Evolutionary conservation across 1,140 invertebrate species (phyloP), one percentile per base, ranked within the genome.

Genomic region (Elymnias hypermnestra): DNA sequence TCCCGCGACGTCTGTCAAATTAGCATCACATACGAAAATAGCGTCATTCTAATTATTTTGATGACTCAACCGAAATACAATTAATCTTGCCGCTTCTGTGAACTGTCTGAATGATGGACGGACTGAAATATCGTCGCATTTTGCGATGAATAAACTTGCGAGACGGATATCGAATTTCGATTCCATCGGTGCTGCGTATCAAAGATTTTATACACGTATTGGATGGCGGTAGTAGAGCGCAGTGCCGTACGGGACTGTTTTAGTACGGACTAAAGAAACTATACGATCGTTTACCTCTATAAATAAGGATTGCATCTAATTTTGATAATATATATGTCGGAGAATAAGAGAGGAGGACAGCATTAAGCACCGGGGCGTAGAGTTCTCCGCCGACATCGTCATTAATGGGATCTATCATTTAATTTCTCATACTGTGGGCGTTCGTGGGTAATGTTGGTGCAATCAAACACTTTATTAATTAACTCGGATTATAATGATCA

Each of bases 31-130:
- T 76, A 82, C 78, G 64, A 76, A 76, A 85, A 85, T 85, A 85
- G 76, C 82, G 70, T 79, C 73, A 85, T 85, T 85, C 78, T 85
- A 85, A 85, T 85, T 85, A 85, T 85, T 85, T 85, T 85, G 82
- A 85, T 85, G 78, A 85, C 75, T 85, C 82, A 83, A 82, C 66
- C 68, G 73, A 74, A 81, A 83, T 83, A 85, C 82, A 85, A 85
- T 85, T 82, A 85, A 85, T 85, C 78, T 85, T 81, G 72, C 72
- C 65, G 75, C 60, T 85, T 85, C 82, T 78, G 73, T 82, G 82
- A 85, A 85, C 81, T 85, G 81, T 85, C 78, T 48, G 57, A 74
- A 66, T 79, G 78, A 83, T 71, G 76, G 78, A 81, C 78, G 78
- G 68, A 72, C 76, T 65, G 68, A 79, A 83, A 81, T 83, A 81